Evolutionary conservation across 2,113 vertebrate genomes (phyloP).

Genomic region (Azemiops feae): DNA sequence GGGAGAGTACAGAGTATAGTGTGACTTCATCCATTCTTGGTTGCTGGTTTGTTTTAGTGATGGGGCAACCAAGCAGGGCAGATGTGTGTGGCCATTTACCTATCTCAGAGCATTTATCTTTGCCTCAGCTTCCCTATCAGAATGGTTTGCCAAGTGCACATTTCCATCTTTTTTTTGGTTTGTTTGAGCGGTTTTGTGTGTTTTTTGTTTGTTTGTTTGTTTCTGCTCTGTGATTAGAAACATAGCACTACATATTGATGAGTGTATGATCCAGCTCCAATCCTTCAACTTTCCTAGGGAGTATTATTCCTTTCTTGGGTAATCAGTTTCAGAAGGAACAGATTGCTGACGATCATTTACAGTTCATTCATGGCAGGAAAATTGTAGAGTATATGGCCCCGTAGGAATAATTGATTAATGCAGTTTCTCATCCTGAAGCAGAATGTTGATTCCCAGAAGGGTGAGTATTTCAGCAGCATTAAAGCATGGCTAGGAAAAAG

Average conservation of each 20-base stretch:
- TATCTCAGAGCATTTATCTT: neutral
- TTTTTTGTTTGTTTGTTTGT: neutral
- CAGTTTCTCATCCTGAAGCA: conserved; percentile 9
- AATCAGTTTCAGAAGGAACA: conserved; percentile 21
- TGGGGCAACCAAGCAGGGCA: neutral
- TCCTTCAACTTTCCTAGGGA: conserved; percentile 11
- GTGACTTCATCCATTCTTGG: neutral
- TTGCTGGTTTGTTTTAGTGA: neutral
- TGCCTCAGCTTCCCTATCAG: neutral
- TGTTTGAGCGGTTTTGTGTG: neutral
- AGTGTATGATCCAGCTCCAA: neutral
- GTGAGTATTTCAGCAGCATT: conserved; percentile 19
- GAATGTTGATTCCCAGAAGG: conserved; percentile 13
- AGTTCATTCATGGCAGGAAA: conserved; percentile 18
- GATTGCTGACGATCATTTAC: conserved; percentile 37
- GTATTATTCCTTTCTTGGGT: conserved; percentile 7
- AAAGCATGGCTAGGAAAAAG: neutral
- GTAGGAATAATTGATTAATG: neutral
- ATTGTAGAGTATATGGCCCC: conserved; percentile 7
- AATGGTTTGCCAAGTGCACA: neutral
- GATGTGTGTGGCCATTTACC: neutral
- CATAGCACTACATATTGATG: conserved; percentile 2
- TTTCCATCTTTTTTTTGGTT: neutral
- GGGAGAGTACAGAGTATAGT: neutral
- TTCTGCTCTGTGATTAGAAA: neutral